Evolutionary conservation across 2,113 vertebrate genomes (phyloP), one percentile per base, ranked within the genome.

Genomic region (Cheirogaleus medius): DNA sequence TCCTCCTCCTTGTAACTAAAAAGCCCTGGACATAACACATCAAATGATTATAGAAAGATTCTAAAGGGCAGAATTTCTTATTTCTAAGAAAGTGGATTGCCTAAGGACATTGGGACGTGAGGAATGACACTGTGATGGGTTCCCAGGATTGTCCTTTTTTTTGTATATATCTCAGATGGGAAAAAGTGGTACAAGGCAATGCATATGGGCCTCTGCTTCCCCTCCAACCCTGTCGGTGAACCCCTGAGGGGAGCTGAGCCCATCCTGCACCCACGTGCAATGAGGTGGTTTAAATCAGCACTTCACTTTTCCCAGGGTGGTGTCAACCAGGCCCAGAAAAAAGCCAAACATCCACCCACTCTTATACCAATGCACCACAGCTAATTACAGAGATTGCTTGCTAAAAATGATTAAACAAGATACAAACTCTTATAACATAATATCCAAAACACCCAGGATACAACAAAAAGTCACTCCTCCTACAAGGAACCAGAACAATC

Each of bases 281-380:
- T 9, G 5, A 17, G 32, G 25, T 39, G 42, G 5, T 20, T 0
- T 11, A 10, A 37, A 23, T 47, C 49, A 37, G 44, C 4, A 1
- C 1, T 63, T 27, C 2, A 0, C 1, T 63, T n/a, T 76, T 18
- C 9, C n/a, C n/a, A 77, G 58, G 5, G n/a, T 25, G 29, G 12
- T 32, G 18, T 25, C 81, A 49, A 4, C 2, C 2, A 20, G 20
- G 20, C 27, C 42, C 21, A 64, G 56, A 25, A 76, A 1, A 8
- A 39, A 37, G 34, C 25, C 49, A 14, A 64, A 39, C 9, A 37
- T 56, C 8, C 3, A 3, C 6, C 6, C 14, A 27, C 1, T 58
- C 14, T 1, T 14, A 0, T 18, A 13, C 13, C 1, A 32, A 11
- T 20, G 6, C 29, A 76, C 47, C 9, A 9, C 21, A 42, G 18